Conservation (phyloP, 2,888 invertebrate genomes). For the Cheilosia pagana region DNA sequence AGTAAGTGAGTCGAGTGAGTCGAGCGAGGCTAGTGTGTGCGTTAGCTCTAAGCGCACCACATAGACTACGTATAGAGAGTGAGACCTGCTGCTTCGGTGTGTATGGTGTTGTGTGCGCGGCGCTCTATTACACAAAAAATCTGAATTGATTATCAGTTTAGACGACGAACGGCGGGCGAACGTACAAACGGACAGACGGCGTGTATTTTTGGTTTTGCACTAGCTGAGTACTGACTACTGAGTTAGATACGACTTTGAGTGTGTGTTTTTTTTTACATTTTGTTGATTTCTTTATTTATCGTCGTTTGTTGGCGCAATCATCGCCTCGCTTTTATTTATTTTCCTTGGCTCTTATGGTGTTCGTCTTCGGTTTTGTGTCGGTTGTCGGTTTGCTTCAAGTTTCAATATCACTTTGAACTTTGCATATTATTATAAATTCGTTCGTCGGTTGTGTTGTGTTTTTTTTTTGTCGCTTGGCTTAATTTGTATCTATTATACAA, state of each 20-base stretch:
- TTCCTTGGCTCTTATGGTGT: slow-evolving; percentile 18
- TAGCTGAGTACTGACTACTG: too few species aligned
- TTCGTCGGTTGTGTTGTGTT: background rate
- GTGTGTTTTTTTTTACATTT: slow-evolving; percentile 16
- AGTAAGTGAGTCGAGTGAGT: background rate
- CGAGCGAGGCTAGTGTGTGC: slow-evolving; percentile 27
- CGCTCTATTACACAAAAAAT: slow-evolving; percentile 56
- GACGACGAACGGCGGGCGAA: slow-evolving; percentile 58
- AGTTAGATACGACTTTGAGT: slow-evolving; percentile 35
- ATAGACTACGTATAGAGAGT: slow-evolving; percentile 8
- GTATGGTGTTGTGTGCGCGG: slow-evolving; percentile 33
- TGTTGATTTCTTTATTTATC: slow-evolving; percentile 45
- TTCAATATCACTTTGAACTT: slow-evolving; percentile 55
- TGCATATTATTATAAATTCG: slow-evolving; percentile 55
- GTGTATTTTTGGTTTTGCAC: slow-evolving; percentile 67
- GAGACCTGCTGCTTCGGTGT: slow-evolving; percentile 5
- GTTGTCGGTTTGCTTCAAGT: slow-evolving; percentile 35
- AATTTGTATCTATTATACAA: slow-evolving; percentile 21
- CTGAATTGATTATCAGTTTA: slow-evolving; percentile 70
- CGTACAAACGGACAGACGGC: slow-evolving; percentile 57
- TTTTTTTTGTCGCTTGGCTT: background rate
- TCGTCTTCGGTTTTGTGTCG: slow-evolving; percentile 37
- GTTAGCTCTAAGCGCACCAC: slow-evolving; percentile 30
- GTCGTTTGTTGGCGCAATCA: slow-evolving; percentile 54
- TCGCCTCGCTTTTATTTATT: slow-evolving; percentile 14